Evolutionary conservation across 1,140 invertebrate genomes (phyloP).

Genomic region (Latrodectus geometricus): DNA sequence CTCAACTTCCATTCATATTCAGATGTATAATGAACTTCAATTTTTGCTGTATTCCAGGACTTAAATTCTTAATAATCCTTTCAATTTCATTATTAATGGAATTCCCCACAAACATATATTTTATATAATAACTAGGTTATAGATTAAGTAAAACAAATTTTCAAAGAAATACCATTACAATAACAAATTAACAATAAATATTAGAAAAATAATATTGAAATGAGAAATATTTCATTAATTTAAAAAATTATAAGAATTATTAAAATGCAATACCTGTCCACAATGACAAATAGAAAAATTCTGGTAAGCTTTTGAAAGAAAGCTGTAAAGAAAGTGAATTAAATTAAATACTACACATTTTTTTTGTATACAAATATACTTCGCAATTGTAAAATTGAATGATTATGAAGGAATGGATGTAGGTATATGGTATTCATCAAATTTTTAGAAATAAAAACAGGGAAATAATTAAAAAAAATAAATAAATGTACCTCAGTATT

Average conservation of each 20-base stretch:
- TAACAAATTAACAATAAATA: conserved; percentile 18
- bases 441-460: too few species aligned
- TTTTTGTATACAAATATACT: too few species aligned
- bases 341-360: too few species aligned
- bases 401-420: too few species aligned
- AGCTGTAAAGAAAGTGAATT: too few species aligned
- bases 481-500: too few species aligned
- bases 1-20: conserved; percentile 78
- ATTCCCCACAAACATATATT: conserved; percentile 98
- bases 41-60: conserved; percentile 86
- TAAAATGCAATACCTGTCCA: not conserved
- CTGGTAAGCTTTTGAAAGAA: too few species aligned
- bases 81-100: conserved; percentile 93
- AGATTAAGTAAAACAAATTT: conserved; percentile 70
- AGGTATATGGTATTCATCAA: too few species aligned
- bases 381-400: too few species aligned
- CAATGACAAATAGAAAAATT: not conserved
- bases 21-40: conserved; percentile 92
- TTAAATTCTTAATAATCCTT: conserved; percentile 84
- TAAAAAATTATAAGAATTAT: not conserved
- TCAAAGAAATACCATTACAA: too few species aligned
- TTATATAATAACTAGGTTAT: conserved; percentile 75
- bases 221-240: not conserved
- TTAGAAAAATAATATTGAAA: not conserved
- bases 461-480: too few species aligned